These are phyloP conservation scores for Pilophorus perplexus DNA, from an alignment of 2,888 invertebrate genomes.

Conservation along the genomic window DNA sequence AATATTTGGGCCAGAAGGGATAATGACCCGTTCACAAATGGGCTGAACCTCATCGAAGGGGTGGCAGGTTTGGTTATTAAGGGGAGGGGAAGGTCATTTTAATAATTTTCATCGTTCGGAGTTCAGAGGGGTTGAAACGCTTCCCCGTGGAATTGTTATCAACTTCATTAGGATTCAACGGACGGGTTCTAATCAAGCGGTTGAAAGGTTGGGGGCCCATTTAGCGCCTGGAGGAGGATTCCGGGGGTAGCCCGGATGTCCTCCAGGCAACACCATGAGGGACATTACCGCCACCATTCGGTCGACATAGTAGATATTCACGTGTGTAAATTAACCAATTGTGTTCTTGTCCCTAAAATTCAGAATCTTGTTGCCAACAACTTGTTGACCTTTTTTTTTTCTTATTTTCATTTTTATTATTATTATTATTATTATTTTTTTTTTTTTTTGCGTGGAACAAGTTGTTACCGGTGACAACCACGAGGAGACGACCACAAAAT, in stretches of 20 bases:
- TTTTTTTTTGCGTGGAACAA: no score
- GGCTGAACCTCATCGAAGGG: slow-evolving; percentile 12
- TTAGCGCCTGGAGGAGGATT: background rate
- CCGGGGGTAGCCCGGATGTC: slow-evolving; percentile 1
- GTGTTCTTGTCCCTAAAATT: no score
- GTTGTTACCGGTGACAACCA: no score
- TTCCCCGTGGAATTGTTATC: slow-evolving; percentile 31
- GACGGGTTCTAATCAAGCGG: slow-evolving; percentile 34
- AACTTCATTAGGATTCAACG: slow-evolving; percentile 37
- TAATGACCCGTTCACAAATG: slow-evolving; percentile 25
- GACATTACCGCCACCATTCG: background rate
- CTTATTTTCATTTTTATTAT: no score
- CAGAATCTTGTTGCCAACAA: no score
- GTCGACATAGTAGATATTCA: no score
- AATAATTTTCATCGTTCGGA: slow-evolving; percentile 23
- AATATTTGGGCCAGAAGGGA: slow-evolving; percentile 25
- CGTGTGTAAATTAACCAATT: no score
- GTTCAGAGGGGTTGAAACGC: slow-evolving; percentile 21
- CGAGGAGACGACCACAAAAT: no score
- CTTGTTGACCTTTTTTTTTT: no score
- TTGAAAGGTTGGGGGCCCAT: background rate
- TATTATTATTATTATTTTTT: no score
- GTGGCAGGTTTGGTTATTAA: slow-evolving; percentile 6
- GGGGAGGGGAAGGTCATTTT: slow-evolving; percentile 19
- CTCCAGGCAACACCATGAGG: background rate